Percentiles rank a stretch among this genome's conserved stretches.
Evolutionary conservation across 2,888 invertebrate species (phyloP).

Genomic region (Drosophila gaucha): DNA sequence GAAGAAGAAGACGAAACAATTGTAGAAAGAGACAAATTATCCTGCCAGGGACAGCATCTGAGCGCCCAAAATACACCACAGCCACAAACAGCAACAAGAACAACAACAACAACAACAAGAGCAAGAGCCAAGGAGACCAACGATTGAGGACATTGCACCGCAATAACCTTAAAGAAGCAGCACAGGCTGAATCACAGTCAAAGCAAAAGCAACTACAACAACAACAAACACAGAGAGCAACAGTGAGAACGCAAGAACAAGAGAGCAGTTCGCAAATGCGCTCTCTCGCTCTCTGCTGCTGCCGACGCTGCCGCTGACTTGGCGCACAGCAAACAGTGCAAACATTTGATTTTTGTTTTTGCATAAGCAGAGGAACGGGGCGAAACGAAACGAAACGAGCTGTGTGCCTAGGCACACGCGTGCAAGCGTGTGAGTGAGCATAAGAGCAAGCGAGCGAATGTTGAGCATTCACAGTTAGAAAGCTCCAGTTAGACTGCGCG

Average conservation of each 20-base stretch:
- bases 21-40: slow-evolving; percentile 24
- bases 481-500: slow-evolving; percentile 39
- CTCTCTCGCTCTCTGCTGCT: slow-evolving; percentile 5
- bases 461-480: slow-evolving; percentile 55
- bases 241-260: slow-evolving; percentile 2
- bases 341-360: slow-evolving; percentile 42
- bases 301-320: slow-evolving; percentile 50
- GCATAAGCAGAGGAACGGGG: slow-evolving; percentile 42
- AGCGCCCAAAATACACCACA: slow-evolving; percentile 61
- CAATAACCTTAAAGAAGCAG: slow-evolving; percentile 81
- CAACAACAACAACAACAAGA: slow-evolving; percentile 14
- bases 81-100: slow-evolving; percentile 16
- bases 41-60: slow-evolving; percentile 66
- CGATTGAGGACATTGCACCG: slow-evolving; percentile 82
- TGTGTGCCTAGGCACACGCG: slow-evolving; percentile 48
- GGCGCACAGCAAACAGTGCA: slow-evolving; percentile 66
- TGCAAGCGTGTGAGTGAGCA: slow-evolving; percentile 5
- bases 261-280: too few relatives aligned
- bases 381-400: slow-evolving; percentile 16
- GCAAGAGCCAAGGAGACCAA: slow-evolving; percentile 62
- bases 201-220: slow-evolving; percentile 19
- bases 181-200: slow-evolving; percentile 51
- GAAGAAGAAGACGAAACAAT: slow-evolving; percentile 14
- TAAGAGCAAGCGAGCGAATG: slow-evolving; percentile 20
- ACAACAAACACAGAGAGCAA: slow-evolving; percentile 21